A percentile compares a stretch with the other conserved stretches of the same genome.
phyloP scores from a whole-genome alignment of 2,888 invertebrate species.

The Nymphalis polychloros region DNA sequence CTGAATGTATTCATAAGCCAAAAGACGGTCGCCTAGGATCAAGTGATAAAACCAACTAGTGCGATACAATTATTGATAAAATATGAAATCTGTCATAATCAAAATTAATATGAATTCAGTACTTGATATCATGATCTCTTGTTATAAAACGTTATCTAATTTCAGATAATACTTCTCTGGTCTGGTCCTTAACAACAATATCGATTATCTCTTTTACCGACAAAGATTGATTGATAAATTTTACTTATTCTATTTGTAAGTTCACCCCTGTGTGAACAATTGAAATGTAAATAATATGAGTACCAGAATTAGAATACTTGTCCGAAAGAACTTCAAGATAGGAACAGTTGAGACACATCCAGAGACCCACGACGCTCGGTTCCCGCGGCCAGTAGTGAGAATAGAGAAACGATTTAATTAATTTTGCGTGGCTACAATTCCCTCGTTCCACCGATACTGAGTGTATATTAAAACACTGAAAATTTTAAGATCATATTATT shows the following conservation, averaged over 20 bases:
- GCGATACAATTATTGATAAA: too few species aligned
- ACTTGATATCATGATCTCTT: too few species aligned
- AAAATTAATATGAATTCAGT: neutral
- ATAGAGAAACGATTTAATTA: slow-evolving; percentile 75
- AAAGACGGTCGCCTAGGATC: slow-evolving; percentile 56
- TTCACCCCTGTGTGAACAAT: neutral
- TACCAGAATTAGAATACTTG: slow-evolving; percentile 60
- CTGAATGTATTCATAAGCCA: slow-evolving; percentile 59
- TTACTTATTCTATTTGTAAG: too few species aligned
- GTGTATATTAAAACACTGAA: slow-evolving; percentile 63
- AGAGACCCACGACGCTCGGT: slow-evolving; percentile 71
- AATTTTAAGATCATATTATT: neutral
- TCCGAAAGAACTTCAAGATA: slow-evolving; percentile 61
- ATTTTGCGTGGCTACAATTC: slow-evolving; percentile 58
- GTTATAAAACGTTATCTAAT: too few species aligned
- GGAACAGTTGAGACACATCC: slow-evolving; percentile 59
- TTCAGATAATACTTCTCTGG: too few species aligned
- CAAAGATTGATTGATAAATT: too few species aligned
- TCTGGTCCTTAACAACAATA: too few species aligned
- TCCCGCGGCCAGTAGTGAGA: slow-evolving; percentile 78
- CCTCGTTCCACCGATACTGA: slow-evolving; percentile 64
- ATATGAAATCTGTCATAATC: neutral
- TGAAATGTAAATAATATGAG: slow-evolving; percentile 22
- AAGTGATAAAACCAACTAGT: neutral
- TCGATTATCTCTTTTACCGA: too few species aligned